These are phyloP conservation scores for Sinocyclocheilus maitianheensis DNA, from an alignment of 2,113 vertebrate genomes.

Conservation along the genomic window DNA sequence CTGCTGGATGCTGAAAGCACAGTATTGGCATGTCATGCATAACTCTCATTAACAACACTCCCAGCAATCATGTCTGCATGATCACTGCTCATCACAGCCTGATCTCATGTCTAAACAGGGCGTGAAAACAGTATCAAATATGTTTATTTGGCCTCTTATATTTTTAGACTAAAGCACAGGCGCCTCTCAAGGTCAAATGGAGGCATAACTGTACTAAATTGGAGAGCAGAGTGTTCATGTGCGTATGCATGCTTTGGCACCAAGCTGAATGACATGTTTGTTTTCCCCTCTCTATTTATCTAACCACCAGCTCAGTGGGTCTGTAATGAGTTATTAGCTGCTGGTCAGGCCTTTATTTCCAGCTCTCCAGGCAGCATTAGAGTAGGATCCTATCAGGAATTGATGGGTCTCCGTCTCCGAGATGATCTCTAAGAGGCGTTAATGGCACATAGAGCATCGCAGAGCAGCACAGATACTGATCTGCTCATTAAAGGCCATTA, in stretches of 20 bases:
- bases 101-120: neutral
- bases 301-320: slow-evolving; percentile 31
- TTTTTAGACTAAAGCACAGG: slow-evolving; percentile 15
- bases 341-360: slow-evolving; percentile 41
- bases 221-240: neutral
- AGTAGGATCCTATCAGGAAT: neutral
- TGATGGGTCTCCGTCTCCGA: slow-evolving; percentile 9
- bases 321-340: slow-evolving; percentile 44
- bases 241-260: slow-evolving; percentile 5
- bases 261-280: slow-evolving; percentile 23
- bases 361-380: slow-evolving; percentile 20
- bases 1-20: slow-evolving; percentile 19
- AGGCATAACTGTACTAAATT: slow-evolving; percentile 29
- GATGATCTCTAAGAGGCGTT: slow-evolving; percentile 27
- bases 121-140: neutral
- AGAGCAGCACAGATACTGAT: slow-evolving; percentile 34
- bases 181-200: slow-evolving; percentile 33
- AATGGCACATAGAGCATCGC: slow-evolving; percentile 5
- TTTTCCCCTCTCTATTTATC: slow-evolving; percentile 37
- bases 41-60: slow-evolving; percentile 12
- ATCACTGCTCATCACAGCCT: slow-evolving; percentile 23
- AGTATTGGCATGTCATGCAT: neutral
- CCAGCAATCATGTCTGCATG: slow-evolving; percentile 7
- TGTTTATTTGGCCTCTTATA: slow-evolving; percentile 3
- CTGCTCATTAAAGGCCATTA: slow-evolving; percentile 45